Percentiles rank a stretch among this genome's conserved stretches.
These are phyloP conservation scores for Oreotrochilus melanogaster DNA, from an alignment of 2,113 vertebrate species.

Conservation along the genomic window DNA sequence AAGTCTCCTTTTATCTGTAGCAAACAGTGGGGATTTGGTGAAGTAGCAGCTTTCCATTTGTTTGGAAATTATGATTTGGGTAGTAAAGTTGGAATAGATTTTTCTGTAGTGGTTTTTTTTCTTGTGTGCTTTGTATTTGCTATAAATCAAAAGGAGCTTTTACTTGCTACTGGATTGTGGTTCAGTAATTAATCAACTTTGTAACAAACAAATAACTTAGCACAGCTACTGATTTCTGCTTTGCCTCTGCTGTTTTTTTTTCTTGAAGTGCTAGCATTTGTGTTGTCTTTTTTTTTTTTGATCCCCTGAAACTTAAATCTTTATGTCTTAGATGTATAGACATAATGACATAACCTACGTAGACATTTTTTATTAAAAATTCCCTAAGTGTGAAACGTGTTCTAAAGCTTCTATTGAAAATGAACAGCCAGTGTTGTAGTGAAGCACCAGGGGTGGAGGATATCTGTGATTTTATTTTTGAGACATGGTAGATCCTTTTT, in stretches of 20 bases:
- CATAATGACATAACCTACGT: too few species aligned
- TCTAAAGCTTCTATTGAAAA: neutral
- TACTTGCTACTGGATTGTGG: neutral
- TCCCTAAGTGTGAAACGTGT: neutral
- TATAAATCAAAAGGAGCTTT: neutral
- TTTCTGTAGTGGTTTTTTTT: neutral
- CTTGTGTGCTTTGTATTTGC: neutral
- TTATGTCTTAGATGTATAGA: neutral
- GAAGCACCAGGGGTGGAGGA: neutral
- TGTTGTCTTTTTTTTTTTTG: neutral
- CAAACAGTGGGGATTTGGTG: neutral
- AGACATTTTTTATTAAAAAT: neutral
- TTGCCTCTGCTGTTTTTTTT: neutral
- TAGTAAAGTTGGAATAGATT: neutral
- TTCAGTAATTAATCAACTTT: neutral
- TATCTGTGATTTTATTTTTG: neutral
- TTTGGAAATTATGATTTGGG: neutral
- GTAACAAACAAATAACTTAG: neutral
- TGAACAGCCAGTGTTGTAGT: neutral
- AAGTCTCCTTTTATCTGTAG: neutral
- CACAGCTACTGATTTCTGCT: neutral
- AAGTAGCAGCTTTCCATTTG: neutral
- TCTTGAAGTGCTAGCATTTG: neutral
- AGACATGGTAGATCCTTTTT: neutral
- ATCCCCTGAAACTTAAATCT: neutral